These are phyloP conservation scores for Micropoecilia bifurca DNA, from an alignment of 2,797 vertebrate species.

Conservation along the genomic window DNA sequence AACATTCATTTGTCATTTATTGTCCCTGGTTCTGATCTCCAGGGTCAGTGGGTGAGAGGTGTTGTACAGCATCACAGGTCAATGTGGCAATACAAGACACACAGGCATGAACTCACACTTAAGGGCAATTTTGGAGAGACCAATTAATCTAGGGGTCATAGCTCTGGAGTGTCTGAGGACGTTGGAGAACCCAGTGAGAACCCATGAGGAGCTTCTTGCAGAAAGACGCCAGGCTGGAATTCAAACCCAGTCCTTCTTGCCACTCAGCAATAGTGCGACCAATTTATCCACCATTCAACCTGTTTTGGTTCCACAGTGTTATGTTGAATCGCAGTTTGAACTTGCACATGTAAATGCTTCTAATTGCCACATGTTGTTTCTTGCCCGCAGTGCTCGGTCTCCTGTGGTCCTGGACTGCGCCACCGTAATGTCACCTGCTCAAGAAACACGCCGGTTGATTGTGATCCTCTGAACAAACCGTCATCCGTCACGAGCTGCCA, in stretches of 20 bases:
- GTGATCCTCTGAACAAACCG: constrained; percentile 82
- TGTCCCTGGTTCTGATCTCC: background rate
- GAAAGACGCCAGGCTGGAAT: background rate
- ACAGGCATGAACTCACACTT: too few relatives aligned
- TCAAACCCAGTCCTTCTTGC: background rate
- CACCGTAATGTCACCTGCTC: constrained; percentile 84
- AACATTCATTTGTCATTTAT: too few relatives aligned
- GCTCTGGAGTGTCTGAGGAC: background rate
- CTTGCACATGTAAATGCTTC: background rate
- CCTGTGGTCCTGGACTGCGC: constrained; percentile 85
- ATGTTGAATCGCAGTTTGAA: background rate
- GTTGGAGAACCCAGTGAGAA: background rate
- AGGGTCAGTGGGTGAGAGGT: background rate
- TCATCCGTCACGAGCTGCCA: constrained; percentile 61
- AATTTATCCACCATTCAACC: background rate
- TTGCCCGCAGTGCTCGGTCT: constrained; percentile 86
- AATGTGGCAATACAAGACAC: too few relatives aligned
- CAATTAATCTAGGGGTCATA: too few relatives aligned
- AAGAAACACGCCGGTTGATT: constrained; percentile 76
- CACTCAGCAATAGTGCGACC: background rate
- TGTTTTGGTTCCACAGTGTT: background rate
- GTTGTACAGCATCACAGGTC: background rate
- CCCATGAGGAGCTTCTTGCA: background rate
- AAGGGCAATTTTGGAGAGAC: too few relatives aligned
- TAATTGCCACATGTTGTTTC: background rate